Conservation (phyloP, 1,140 invertebrate genomes). For the Leucophenga varia region DNA sequence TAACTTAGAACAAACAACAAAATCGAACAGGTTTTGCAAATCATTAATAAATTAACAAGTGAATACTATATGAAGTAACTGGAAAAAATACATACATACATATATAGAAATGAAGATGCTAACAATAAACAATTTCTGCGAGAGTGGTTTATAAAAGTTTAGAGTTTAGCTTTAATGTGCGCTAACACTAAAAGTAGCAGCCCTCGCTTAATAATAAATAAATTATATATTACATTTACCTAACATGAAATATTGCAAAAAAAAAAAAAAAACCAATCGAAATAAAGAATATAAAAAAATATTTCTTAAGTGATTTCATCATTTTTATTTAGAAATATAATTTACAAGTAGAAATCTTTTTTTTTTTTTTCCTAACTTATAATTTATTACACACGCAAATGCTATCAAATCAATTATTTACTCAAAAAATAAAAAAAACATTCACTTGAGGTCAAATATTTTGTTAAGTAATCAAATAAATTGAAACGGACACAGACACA, state of each 20-base stretch:
- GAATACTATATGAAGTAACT: conserved; percentile 14
- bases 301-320: conserved; percentile 29
- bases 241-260: conserved; percentile 5
- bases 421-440: too few species aligned
- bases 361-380: too few species aligned
- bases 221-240: conserved; percentile 9
- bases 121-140: too few species aligned
- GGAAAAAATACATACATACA: too few species aligned
- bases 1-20: conserved; percentile 7
- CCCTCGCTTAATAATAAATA: too few species aligned
- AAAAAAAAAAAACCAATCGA: conserved; percentile 1
- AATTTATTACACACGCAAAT: too few species aligned
- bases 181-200: too few species aligned
- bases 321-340: conserved; percentile 46
- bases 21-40: conserved; percentile 27
- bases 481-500: conserved; percentile 1
- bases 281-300: conserved; percentile 5
- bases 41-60: conserved; percentile 35
- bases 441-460: conserved; percentile 18
- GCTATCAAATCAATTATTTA: too few species aligned
- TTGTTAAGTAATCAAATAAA: conserved; percentile 13
- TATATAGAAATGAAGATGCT: too few species aligned
- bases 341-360: conserved; percentile 11
- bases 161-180: too few species aligned
- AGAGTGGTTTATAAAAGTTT: too few species aligned